Percentiles rank a stretch among this genome's conserved stretches.
phyloP scores from a whole-genome alignment of 2,113 vertebrate species.

The Rhabdornis inornatus region DNA sequence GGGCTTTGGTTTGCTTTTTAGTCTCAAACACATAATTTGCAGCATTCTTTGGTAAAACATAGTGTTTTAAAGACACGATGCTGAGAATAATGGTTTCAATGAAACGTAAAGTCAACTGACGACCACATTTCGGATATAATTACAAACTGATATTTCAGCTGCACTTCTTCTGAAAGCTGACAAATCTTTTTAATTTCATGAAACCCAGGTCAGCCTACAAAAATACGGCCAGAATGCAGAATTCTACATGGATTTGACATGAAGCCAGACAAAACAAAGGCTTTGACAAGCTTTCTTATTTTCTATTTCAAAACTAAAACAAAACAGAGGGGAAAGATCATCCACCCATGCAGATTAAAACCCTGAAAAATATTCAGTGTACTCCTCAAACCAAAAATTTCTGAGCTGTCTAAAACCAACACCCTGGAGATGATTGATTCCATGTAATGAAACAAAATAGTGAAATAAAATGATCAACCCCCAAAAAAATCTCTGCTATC shows the following conservation, averaged over 20 bases:
- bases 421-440: neutral
- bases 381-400: neutral
- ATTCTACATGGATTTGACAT: neutral
- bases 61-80: neutral
- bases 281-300: constrained; percentile 7
- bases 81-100: neutral
- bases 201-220: neutral
- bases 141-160: neutral
- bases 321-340: neutral
- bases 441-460: neutral
- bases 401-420: neutral
- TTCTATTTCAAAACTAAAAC: constrained; percentile 4
- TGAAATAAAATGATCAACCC: neutral
- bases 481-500: neutral
- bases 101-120: neutral
- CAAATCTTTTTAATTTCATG: constrained; percentile 5
- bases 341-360: neutral
- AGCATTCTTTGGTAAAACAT: neutral
- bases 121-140: neutral
- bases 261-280: constrained; percentile 17
- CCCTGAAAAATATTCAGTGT: neutral
- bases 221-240: neutral
- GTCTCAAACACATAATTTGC: neutral
- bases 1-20: neutral
- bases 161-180: constrained; percentile 5